These are phyloP conservation scores for Hemicordylus capensis DNA, from an alignment of 2,113 vertebrate species.

Conservation along the genomic window DNA sequence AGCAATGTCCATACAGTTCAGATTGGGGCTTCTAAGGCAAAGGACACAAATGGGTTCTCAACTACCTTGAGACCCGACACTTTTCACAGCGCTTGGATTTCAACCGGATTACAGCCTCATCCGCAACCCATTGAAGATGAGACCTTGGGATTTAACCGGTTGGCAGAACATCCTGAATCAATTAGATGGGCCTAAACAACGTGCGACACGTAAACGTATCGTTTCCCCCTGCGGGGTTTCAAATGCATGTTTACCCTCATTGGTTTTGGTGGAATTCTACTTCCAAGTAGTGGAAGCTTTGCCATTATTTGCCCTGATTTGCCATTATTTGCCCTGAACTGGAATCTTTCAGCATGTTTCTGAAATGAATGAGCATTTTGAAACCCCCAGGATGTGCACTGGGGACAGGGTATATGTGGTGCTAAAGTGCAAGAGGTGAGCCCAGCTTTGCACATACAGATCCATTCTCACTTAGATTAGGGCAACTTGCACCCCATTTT, in stretches of 20 bases:
- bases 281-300: not conserved
- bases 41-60: not conserved
- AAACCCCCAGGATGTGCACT: not conserved
- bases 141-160: not conserved
- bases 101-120: slow-evolving; percentile 7
- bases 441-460: not conserved
- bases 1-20: not conserved
- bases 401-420: not conserved
- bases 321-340: not conserved
- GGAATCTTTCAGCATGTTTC: not conserved
- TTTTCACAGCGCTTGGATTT: not conserved
- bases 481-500: not conserved
- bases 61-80: not conserved
- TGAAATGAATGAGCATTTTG: not conserved
- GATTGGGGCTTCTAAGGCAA: slow-evolving; percentile 10
- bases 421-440: not conserved
- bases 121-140: not conserved
- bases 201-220: not conserved
- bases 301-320: not conserved
- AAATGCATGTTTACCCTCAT: not conserved
- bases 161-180: slow-evolving; percentile 11
- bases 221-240: not conserved
- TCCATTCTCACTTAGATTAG: not conserved
- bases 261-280: not conserved
- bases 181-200: slow-evolving; percentile 8